phyloP scores from a whole-genome alignment of 2,888 invertebrate genomes.

The Steinernema carpocapsae region DNA sequence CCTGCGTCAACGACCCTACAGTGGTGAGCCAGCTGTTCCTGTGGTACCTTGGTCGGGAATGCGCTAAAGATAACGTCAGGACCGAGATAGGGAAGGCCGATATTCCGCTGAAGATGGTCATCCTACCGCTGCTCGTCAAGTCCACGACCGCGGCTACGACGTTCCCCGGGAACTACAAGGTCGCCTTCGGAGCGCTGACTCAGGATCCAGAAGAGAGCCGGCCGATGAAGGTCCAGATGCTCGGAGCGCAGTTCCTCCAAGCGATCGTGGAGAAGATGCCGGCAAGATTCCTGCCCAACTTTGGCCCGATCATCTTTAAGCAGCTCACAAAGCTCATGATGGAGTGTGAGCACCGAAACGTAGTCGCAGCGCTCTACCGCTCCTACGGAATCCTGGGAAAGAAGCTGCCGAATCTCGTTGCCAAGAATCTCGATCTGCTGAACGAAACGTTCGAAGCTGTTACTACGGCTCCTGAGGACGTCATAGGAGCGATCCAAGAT shows the following conservation, averaged over 20 bases:
- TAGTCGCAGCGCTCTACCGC: constrained; percentile 8
- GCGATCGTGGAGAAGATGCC: constrained; percentile 8
- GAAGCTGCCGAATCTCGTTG: background rate
- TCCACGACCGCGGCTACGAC: background rate
- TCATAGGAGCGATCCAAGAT: constrained; percentile 47
- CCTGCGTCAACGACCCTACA: background rate
- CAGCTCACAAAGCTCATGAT: constrained; percentile 1
- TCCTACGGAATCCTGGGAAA: constrained; percentile 11
- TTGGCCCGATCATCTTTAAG: constrained; percentile 24
- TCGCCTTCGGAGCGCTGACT: background rate
- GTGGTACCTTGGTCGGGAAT: background rate
- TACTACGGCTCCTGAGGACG: constrained; percentile 44
- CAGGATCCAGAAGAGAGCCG: background rate
- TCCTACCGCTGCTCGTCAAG: background rate
- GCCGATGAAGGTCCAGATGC: constrained; percentile 12
- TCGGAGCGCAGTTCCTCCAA: background rate
- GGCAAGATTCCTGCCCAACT: constrained; percentile 2
- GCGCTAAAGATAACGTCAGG: background rate
- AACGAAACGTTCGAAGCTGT: constrained; percentile 23
- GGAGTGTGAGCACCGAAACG: constrained; percentile 20
- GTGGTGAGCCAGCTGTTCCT: background rate
- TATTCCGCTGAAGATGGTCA: constrained; percentile 8
- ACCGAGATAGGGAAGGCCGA: background rate
- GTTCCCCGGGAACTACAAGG: constrained; percentile 3
- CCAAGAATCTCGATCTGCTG: background rate